Evolutionary conservation across 1,140 invertebrate genomes (phyloP).

Genomic region (Mamestra configurata): DNA sequence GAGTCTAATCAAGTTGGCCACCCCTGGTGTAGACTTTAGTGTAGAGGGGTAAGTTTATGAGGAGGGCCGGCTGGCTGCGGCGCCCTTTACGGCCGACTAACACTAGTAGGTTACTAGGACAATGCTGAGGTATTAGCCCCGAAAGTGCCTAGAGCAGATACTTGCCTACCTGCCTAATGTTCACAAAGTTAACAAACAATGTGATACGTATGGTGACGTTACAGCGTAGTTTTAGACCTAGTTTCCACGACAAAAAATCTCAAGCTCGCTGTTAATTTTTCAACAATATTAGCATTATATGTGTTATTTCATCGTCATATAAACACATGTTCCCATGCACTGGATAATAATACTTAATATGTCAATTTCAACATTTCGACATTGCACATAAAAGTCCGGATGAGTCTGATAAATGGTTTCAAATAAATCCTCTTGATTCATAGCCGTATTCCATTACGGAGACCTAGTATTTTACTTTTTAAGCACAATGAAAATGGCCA

Average conservation of each 20-base stretch:
- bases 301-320: too few relatives aligned
- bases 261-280: too few relatives aligned
- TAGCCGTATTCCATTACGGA: slow-evolving; percentile 34
- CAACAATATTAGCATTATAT: too few relatives aligned
- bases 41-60: not conserved
- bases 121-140: not conserved
- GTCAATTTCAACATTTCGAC: slow-evolving; percentile 36
- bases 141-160: not conserved
- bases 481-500: slow-evolving; percentile 3
- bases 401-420: slow-evolving; percentile 36
- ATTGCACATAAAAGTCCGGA: slow-evolving; percentile 38
- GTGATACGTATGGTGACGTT: too few relatives aligned
- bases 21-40: not conserved
- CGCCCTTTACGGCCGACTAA: not conserved
- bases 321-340: not conserved
- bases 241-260: too few relatives aligned
- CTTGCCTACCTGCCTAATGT: too few relatives aligned
- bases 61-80: not conserved
- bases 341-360: slow-evolving; percentile 8
- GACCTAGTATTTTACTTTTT: slow-evolving; percentile 11
- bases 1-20: too few relatives aligned
- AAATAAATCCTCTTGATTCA: slow-evolving; percentile 45
- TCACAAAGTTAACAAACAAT: too few relatives aligned
- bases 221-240: too few relatives aligned
- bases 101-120: slow-evolving; percentile 23